Conservation (phyloP, 53 echinoderm and acorn worm species). For the Holothuria leucospilota region DNA sequence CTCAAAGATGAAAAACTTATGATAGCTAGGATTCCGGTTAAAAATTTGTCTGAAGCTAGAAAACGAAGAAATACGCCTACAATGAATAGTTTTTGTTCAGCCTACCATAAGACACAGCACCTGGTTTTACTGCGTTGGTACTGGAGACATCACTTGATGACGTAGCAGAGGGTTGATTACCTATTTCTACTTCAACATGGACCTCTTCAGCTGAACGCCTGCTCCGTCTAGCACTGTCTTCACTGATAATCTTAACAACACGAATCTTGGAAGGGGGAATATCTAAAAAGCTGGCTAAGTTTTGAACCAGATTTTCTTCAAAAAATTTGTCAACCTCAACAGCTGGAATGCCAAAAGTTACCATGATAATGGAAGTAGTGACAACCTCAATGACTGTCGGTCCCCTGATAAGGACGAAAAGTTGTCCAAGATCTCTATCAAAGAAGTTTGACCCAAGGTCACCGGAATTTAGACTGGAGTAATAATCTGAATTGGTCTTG, state of each 20-base stretch:
- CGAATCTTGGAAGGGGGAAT: conserved; percentile 75
- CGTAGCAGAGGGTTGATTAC: conserved; percentile 39
- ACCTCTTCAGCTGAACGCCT: conserved; percentile 56
- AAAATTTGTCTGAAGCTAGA: too few relatives aligned
- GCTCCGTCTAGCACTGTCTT: conserved; percentile 65
- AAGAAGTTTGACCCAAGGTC: conserved; percentile 88
- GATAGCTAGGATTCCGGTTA: too few relatives aligned
- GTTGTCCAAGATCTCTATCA: conserved; percentile 72
- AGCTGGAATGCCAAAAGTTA: conserved; percentile 87
- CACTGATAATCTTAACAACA: conserved; percentile 86
- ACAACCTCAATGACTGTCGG: conserved; percentile 65
- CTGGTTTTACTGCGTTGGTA: too few relatives aligned
- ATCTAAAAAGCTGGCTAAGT: conserved; percentile 77
- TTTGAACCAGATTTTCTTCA: conserved; percentile 82
- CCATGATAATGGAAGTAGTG: conserved; percentile 81
- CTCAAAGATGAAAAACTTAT: too few relatives aligned
- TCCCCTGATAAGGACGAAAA: conserved; percentile 74
- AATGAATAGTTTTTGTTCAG: too few relatives aligned
- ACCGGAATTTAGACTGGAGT: conserved; percentile 64
- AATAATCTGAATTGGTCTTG: conserved; percentile 65
- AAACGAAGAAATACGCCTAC: too few relatives aligned
- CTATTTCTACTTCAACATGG: conserved; percentile 69
- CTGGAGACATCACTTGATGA: neutral
- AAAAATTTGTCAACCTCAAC: conserved; percentile 87
- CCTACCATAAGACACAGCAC: too few relatives aligned